Base-by-base conservation (phyloP, 2,113 vertebrate species). In the Potamarius usumacintae region DNA sequence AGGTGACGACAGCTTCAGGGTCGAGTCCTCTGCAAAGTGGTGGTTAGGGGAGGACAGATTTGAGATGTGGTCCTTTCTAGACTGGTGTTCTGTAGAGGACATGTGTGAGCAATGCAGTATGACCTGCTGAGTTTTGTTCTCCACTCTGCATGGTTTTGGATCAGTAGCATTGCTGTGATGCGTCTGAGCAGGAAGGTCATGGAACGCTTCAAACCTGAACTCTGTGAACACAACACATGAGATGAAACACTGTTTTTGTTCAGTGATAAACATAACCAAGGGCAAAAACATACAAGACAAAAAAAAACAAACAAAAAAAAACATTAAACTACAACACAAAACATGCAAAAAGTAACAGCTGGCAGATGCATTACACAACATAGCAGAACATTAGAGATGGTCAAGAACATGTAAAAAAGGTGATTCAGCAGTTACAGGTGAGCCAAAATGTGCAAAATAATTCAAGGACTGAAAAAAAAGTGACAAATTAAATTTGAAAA, bases 131-230 rank as follows among this genome's bases (percentile, higher is more conserved):
- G 57, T 22, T 65, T 81, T 62, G 22, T 7, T 69, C 27, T 86
- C 50, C 52, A 50, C n/a, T 42, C 48, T 9, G 52, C 22, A 50
- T 58, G 60, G 5, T 34, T 30, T 18, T 20, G 30, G 11, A 42
- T n/a, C 22, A 80, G 6, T 42, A 22, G 62, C n/a, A 4, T 8
- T 50, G 52, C 48, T 14, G 14, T 50, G 2, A 50, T 86, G 42
- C 5, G 18, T 58, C 18, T 17, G n/a, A 81, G 22, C 18, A 0
- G 60, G 30, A 57, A 77, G 62, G 11, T n/a, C 18, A 20, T 69
- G 57, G 17, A 86, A 69, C 6, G 7, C 27, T 15, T 57, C 77
- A 81, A 86, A 86, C 52, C 20, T 55, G n/a, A 86, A 86, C 76
- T 86, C 85, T 86, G 84, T 11, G 42, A 77, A 63, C 5, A 85